phyloP scores from a whole-genome alignment of 2,888 invertebrate species.

The Argyresthia albistria region DNA sequence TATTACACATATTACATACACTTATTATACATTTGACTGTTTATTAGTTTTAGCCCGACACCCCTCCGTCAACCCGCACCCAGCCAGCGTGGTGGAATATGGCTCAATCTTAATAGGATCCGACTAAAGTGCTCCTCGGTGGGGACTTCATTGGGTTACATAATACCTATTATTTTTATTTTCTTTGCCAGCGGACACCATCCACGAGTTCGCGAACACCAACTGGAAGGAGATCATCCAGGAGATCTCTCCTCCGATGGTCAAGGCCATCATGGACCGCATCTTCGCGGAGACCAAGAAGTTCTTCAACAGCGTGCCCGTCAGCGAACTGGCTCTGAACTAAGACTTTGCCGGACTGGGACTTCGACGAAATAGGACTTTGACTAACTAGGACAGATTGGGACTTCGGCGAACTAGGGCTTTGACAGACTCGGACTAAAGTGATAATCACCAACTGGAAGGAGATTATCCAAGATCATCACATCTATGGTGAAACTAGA shows the following conservation, averaged over 20 bases:
- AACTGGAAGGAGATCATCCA: constrained; percentile 53
- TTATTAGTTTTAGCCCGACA: too few relatives aligned
- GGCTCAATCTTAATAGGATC: too few relatives aligned
- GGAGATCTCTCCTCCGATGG: constrained; percentile 55
- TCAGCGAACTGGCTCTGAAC: constrained; percentile 28
- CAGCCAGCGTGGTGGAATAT: too few relatives aligned
- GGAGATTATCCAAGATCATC: too few relatives aligned
- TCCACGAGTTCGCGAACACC: constrained; percentile 42
- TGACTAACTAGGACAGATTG: background rate
- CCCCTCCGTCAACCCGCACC: too few relatives aligned
- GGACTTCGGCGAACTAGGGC: background rate
- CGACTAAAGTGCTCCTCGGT: too few relatives aligned
- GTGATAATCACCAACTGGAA: too few relatives aligned
- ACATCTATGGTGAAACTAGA: too few relatives aligned
- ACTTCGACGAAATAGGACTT: background rate
- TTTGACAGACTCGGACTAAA: background rate
- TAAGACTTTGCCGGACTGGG: constrained; percentile 11
- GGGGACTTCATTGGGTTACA: too few relatives aligned
- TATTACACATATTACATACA: too few relatives aligned
- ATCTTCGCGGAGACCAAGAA: constrained; percentile 36
- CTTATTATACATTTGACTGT: too few relatives aligned
- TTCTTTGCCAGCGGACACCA: constrained; percentile 33
- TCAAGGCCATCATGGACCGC: constrained; percentile 33
- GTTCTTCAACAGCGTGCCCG: constrained; percentile 40
- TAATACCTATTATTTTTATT: too few relatives aligned